A percentile compares a stretch with the other conserved stretches of the same genome.
These are phyloP conservation scores for Coregonus sp. DNA, from an alignment of 2,797 vertebrate genomes.

Conservation along the genomic window DNA sequence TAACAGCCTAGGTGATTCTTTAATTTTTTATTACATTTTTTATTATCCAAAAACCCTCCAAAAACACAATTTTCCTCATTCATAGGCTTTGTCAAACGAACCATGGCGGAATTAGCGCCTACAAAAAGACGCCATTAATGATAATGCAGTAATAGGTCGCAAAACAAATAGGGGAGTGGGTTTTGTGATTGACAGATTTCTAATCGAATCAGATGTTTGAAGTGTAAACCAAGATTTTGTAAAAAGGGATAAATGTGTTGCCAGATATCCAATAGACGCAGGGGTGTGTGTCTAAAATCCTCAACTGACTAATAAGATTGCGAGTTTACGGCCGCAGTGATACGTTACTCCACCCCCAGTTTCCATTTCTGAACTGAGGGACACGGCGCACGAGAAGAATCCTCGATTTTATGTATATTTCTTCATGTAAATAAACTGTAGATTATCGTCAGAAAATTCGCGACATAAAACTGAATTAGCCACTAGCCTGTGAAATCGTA, in stretches of 20 bases:
- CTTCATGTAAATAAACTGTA: conserved; percentile 72
- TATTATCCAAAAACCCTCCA: too few relatives aligned
- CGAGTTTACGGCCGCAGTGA: conserved; percentile 69
- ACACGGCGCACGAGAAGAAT: conserved; percentile 65
- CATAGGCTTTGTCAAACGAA: too few relatives aligned
- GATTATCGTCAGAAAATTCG: conserved; percentile 30
- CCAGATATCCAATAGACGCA: conserved; percentile 56
- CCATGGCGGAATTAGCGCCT: too few relatives aligned
- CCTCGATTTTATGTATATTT: conserved; percentile 69
- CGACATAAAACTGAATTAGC: conserved; percentile 20
- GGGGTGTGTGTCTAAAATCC: conserved; percentile 32
- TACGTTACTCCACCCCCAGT: conserved; percentile 68
- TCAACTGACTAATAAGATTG: conserved; percentile 58
- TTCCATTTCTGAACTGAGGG: conserved; percentile 78
- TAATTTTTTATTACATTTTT: too few relatives aligned
- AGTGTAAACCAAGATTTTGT: conserved; percentile 45
- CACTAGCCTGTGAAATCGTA: conserved; percentile 21
- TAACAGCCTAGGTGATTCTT: too few relatives aligned
- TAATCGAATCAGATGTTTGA: conserved; percentile 56
- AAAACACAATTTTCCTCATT: too few relatives aligned
- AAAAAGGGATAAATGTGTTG: conserved; percentile 34
- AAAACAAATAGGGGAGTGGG: not conserved
- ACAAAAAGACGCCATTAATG: too few relatives aligned
- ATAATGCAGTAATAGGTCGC: not conserved
- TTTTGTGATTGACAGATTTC: conserved; percentile 51